Percentiles rank a stretch among this genome's conserved stretches.
Conservation (phyloP, 2,113 vertebrate species). For the Rhinogobius similis region DNA sequence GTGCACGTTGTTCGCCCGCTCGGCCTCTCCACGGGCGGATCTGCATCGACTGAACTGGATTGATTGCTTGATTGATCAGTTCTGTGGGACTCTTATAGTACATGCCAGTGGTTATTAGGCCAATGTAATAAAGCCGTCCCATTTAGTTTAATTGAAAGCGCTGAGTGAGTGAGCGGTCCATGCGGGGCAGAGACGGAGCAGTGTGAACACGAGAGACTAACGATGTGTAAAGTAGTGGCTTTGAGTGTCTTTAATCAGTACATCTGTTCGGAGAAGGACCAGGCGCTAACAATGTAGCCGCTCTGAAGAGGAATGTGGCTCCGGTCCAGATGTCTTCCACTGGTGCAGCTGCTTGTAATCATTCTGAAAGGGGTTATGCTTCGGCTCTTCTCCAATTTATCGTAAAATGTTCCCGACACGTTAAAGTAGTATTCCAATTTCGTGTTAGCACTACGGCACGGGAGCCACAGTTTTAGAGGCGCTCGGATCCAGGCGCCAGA, state of each 20-base stretch:
- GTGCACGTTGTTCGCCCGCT: no score
- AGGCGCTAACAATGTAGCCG: neutral
- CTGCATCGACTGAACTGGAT: neutral
- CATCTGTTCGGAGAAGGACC: neutral
- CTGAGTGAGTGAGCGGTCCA: neutral
- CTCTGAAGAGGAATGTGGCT: neutral
- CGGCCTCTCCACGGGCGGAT: neutral
- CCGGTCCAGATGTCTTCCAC: neutral
- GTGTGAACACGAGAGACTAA: neutral
- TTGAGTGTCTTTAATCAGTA: constrained; percentile 11
- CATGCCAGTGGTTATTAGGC: neutral
- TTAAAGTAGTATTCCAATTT: neutral
- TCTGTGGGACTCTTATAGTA: neutral
- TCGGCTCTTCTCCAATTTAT: neutral
- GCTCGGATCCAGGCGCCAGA: no score
- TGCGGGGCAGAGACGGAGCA: neutral
- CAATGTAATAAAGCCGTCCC: constrained; percentile 8
- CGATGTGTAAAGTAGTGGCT: neutral
- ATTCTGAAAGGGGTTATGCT: neutral
- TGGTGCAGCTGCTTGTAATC: neutral
- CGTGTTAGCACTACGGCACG: no score
- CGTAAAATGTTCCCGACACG: neutral
- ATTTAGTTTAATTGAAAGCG: constrained; percentile 11
- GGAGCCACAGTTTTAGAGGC: no score
- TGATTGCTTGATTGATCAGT: constrained; percentile 1